Conservation (phyloP, 2,113 vertebrate genomes). For the Mormyrus lacerda region DNA sequence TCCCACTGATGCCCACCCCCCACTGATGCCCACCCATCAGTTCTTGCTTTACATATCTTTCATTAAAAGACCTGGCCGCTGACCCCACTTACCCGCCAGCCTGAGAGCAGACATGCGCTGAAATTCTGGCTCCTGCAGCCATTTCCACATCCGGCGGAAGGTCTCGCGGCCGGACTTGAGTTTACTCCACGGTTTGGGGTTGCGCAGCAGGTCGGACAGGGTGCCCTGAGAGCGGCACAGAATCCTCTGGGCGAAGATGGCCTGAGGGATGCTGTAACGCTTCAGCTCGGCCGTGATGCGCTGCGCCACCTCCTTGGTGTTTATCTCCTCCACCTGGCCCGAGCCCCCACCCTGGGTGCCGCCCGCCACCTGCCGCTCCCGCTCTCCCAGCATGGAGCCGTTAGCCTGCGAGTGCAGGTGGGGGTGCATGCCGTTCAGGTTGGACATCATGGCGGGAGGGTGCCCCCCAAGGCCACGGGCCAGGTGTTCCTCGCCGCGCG, state of each 20-base stretch:
- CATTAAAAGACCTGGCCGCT: background rate
- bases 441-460: conserved; percentile 77
- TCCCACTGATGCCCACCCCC: background rate
- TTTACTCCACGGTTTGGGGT: conserved; percentile 98
- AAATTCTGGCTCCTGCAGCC: conserved; percentile 96
- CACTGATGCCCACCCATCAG: background rate
- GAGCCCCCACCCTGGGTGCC: conserved; percentile 65
- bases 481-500: conserved; percentile 85
- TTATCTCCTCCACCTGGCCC: conserved; percentile 89
- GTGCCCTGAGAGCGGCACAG: conserved; percentile 95
- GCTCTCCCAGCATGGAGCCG: conserved; percentile 66
- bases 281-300: conserved; percentile 94
- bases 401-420: conserved; percentile 78
- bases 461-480: conserved; percentile 78
- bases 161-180: conserved; percentile 98
- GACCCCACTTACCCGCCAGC: conserved; percentile 77
- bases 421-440: conserved; percentile 80
- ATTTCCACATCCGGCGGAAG: conserved; percentile 98
- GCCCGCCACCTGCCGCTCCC: conserved; percentile 64
- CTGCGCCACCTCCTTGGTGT: conserved; percentile 97
- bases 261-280: conserved; percentile 95
- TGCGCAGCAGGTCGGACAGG: conserved; percentile 91
- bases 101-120: conserved; percentile 94
- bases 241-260: conserved; percentile 95
- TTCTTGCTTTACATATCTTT: background rate